A percentile compares a stretch with the other conserved stretches of the same genome.
These are phyloP conservation scores for Platygyra sinensis DNA, from an alignment of 64 coral and sea anemone genomes.

Conservation along the genomic window DNA sequence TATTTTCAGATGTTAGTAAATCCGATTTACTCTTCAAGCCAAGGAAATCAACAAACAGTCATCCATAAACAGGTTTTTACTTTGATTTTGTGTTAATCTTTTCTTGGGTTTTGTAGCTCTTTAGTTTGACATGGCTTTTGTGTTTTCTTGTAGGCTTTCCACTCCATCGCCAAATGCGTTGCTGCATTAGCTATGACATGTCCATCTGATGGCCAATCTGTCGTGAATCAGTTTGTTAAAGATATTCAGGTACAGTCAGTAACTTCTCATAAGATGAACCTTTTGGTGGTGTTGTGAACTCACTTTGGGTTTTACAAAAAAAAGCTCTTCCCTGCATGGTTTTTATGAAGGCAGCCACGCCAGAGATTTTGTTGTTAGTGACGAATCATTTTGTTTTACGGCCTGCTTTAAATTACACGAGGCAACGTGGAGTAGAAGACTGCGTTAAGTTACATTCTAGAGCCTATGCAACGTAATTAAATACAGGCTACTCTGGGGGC, in stretches of 20 bases:
- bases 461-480: too few species aligned
- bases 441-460: too few species aligned
- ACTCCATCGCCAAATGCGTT: slow-evolving; percentile 99
- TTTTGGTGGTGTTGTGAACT: too few species aligned
- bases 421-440: too few species aligned
- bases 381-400: too few species aligned
- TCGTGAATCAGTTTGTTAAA: slow-evolving; percentile 89
- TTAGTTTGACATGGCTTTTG: not conserved
- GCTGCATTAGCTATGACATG: slow-evolving; percentile 90
- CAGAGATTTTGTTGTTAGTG: too few species aligned
- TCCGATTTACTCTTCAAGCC: slow-evolving; percentile 85
- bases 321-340: too few species aligned
- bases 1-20: slow-evolving; percentile 86
- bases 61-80: slow-evolving; percentile 95
- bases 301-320: too few species aligned
- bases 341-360: too few species aligned
- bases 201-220: slow-evolving; percentile 70
- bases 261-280: too few species aligned
- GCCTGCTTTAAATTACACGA: too few species aligned
- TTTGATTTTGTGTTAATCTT: not conserved
- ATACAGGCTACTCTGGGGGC: too few species aligned
- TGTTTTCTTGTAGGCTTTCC: slow-evolving; percentile 67
- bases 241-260: slow-evolving; percentile 78
- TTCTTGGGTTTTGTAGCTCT: not conserved
- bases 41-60: slow-evolving; percentile 50